These are phyloP conservation scores for Caenorhabditis inopinata DNA, from an alignment of 1,140 invertebrate species.

Conservation along the genomic window DNA sequence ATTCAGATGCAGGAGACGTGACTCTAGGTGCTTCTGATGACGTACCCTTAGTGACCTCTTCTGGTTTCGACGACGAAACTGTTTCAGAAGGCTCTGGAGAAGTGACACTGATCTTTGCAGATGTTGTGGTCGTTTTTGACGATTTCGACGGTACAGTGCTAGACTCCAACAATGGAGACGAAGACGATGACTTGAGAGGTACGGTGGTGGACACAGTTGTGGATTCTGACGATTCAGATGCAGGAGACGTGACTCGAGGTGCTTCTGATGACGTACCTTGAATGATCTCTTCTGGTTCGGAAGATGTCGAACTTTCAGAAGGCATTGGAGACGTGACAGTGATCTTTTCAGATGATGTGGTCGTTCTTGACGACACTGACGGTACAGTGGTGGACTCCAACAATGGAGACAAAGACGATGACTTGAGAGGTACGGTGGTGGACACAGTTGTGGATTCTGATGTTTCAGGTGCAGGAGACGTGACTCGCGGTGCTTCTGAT, in stretches of 20 bases:
- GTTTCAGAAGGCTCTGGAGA: background rate
- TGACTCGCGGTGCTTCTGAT: too few relatives aligned
- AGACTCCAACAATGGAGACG: background rate
- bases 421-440: too few relatives aligned
- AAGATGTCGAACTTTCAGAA: background rate
- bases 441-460: too few relatives aligned
- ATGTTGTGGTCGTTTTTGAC: background rate
- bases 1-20: background rate
- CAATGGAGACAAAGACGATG: too few relatives aligned
- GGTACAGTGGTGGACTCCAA: too few relatives aligned
- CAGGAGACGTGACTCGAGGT: background rate
- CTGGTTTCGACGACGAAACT: too few relatives aligned
- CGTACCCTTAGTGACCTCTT: too few relatives aligned
- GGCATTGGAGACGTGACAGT: too few relatives aligned
- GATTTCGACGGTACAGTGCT: background rate
- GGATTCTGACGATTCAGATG: background rate
- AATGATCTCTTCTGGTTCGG: background rate
- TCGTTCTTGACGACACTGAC: too few relatives aligned
- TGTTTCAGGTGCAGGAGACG: background rate
- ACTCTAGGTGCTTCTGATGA: background rate
- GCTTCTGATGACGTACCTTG: too few relatives aligned
- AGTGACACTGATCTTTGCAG: background rate
- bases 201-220: background rate
- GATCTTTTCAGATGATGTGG: too few relatives aligned
- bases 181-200: background rate